Percentiles rank a stretch among this genome's conserved stretches.
These are phyloP conservation scores for Typhlichthys eigenmanni DNA, from an alignment of 2,797 vertebrate genomes.

Conservation along the genomic window DNA sequence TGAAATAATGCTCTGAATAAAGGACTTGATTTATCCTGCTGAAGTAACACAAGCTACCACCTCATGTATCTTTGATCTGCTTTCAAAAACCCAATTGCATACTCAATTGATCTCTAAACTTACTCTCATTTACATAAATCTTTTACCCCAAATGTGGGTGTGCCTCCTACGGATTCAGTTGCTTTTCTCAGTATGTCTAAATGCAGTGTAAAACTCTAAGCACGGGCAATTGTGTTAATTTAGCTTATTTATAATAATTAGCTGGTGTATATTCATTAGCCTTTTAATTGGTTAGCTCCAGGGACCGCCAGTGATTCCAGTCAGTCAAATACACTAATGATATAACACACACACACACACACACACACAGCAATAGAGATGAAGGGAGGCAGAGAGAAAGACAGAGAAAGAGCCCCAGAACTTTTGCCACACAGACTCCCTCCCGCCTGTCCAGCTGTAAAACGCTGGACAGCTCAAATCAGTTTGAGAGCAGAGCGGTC, in stretches of 20 bases:
- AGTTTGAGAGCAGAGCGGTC: slow-evolving; percentile 41
- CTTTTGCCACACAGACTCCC: slow-evolving; percentile 54
- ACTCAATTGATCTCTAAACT: slow-evolving; percentile 23
- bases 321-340: slow-evolving; percentile 74
- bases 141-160: slow-evolving; percentile 20
- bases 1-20: slow-evolving; percentile 9
- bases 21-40: neutral
- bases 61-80: slow-evolving; percentile 37
- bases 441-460: slow-evolving; percentile 51
- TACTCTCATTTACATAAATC: slow-evolving; percentile 19
- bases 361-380: slow-evolving; percentile 4
- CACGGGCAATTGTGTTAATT: slow-evolving; percentile 70
- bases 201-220: slow-evolving; percentile 48
- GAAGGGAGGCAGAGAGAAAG: neutral
- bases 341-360: slow-evolving; percentile 22
- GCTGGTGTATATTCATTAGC: slow-evolving; percentile 81
- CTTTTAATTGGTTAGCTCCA: slow-evolving; percentile 79
- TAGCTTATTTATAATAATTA: slow-evolving; percentile 78
- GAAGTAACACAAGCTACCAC: slow-evolving; percentile 14
- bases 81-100: slow-evolving; percentile 26
- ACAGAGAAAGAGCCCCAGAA: slow-evolving; percentile 52
- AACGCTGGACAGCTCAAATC: slow-evolving; percentile 54
- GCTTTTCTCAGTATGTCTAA: slow-evolving; percentile 47
- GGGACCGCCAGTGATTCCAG: slow-evolving; percentile 67
- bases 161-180: slow-evolving; percentile 22